A percentile compares a stretch with the other conserved stretches of the same genome.
phyloP scores from a whole-genome alignment of 1,140 invertebrate species.

The Ceratosolen solmsi region DNA sequence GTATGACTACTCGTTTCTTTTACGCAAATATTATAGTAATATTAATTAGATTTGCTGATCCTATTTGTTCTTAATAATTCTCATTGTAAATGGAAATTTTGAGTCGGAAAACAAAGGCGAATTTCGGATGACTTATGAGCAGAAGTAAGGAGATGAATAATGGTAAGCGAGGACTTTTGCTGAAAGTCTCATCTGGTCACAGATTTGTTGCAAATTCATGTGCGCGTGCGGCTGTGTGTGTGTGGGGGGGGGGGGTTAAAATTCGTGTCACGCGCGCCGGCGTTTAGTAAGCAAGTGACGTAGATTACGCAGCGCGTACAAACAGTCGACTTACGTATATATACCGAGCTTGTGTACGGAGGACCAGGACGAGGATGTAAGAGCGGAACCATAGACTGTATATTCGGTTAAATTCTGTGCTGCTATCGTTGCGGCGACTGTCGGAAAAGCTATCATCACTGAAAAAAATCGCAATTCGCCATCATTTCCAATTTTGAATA shows the following conservation, averaged over 20 bases:
- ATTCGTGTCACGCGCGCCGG: conserved; percentile 44
- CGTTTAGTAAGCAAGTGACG: conserved; percentile 50
- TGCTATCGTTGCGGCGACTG: background rate
- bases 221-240: no score
- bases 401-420: conserved; percentile 21
- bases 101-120: background rate
- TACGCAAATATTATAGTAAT: background rate
- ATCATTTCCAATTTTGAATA: background rate
- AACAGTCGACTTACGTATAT: conserved; percentile 37
- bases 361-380: conserved; percentile 19
- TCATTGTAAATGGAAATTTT: background rate
- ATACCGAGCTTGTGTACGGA: conserved; percentile 38
- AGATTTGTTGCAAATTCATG: no score
- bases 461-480: background rate
- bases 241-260: background rate
- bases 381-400: conserved; percentile 15
- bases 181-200: no score
- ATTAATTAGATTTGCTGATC: no score
- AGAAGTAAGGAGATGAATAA: conserved; percentile 1
- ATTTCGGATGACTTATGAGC: conserved; percentile 5
- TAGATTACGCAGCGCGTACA: conserved; percentile 46
- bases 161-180: no score
- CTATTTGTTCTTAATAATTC: no score
- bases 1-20: background rate
- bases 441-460: background rate